Evolutionary conservation across 2,888 invertebrate species (phyloP).

Genomic region (Lasioglossum villosulum): DNA sequence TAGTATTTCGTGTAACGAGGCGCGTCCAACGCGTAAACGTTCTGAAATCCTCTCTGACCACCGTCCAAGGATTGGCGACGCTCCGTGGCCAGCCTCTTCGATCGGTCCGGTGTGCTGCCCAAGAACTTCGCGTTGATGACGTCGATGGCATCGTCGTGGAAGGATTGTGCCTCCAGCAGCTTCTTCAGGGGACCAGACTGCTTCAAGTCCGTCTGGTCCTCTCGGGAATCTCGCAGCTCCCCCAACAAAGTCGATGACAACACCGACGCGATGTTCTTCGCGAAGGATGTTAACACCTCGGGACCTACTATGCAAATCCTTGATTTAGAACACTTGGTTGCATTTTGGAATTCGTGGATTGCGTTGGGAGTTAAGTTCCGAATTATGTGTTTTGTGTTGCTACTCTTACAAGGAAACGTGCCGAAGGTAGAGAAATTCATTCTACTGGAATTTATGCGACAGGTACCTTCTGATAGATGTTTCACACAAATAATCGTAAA

Average conservation of each 20-base stretch:
- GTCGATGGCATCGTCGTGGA: background rate
- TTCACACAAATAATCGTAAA: no score
- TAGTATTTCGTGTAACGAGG: background rate
- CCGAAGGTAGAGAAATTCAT: background rate
- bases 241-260: conserved; percentile 69
- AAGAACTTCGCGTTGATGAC: background rate
- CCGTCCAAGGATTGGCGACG: background rate
- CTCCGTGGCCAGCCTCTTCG: background rate
- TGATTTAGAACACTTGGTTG: conserved; percentile 1
- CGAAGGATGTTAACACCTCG: conserved; percentile 72
- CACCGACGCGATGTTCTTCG: conserved; percentile 74
- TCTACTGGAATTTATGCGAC: background rate
- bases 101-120: background rate
- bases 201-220: conserved; percentile 38
- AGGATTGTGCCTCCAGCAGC: background rate
- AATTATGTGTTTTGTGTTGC: background rate
- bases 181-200: conserved; percentile 7
- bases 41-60: background rate
- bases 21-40: background rate
- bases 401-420: background rate
- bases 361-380: background rate
- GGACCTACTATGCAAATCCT: conserved; percentile 62
- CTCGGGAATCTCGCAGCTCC: conserved; percentile 40
- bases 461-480: no score
- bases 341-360: background rate